A percentile compares a stretch with the other conserved stretches of the same genome.
Conservation (phyloP, 2,113 vertebrate genomes). For the Aphyosemion australe region DNA sequence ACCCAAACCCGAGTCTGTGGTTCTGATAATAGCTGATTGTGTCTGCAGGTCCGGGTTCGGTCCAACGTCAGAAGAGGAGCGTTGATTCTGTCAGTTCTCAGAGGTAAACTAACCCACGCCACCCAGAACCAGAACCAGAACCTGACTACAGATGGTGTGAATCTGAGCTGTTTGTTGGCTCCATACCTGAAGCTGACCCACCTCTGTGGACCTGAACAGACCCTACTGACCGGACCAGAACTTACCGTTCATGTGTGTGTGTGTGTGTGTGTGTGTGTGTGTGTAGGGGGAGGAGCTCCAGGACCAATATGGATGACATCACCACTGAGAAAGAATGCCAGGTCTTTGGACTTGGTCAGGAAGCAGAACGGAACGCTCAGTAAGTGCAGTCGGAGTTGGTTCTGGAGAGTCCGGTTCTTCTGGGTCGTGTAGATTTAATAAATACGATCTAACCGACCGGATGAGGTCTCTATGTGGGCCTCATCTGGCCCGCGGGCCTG, state of each 20-base stretch:
- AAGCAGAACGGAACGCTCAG: constrained; percentile 24
- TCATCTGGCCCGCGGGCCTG: too few species aligned
- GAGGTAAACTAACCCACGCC: constrained; percentile 24
- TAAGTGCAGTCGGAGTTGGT: constrained; percentile 31
- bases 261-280: neutral
- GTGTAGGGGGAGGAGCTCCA: neutral
- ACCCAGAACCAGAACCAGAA: neutral
- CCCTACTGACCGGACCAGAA: too few species aligned
- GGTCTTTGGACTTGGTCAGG: constrained; percentile 46
- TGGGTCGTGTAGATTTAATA: too few species aligned
- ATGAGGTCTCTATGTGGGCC: too few species aligned
- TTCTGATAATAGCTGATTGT: constrained; percentile 1
- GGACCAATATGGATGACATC: neutral
- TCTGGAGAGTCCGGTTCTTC: neutral
- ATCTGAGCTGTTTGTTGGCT: too few species aligned
- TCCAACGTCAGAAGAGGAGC: constrained; percentile 1
- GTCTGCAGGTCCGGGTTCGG: constrained; percentile 32
- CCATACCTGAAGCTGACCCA: neutral
- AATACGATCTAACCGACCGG: too few species aligned
- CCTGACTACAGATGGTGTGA: neutral
- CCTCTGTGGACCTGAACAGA: too few species aligned
- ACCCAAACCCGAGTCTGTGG: too few species aligned
- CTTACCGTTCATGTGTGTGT: too few species aligned
- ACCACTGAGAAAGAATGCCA: constrained; percentile 45
- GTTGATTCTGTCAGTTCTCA: neutral